These are phyloP conservation scores for Conopomorpha cramerella DNA, from an alignment of 1,140 invertebrate genomes.

Conservation along the genomic window DNA sequence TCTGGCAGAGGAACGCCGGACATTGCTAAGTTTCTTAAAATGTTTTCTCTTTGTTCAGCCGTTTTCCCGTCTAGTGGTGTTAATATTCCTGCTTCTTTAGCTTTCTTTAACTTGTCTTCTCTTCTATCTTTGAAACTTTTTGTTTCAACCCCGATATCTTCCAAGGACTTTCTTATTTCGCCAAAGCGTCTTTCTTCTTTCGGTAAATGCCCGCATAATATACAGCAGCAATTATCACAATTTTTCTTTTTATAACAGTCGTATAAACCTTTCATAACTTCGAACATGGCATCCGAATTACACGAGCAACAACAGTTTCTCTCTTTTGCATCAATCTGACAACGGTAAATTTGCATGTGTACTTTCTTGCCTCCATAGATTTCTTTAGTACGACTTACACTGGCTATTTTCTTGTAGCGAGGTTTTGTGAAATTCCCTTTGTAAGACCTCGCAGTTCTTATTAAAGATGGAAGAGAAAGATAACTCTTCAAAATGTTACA, in stretches of 20 bases:
- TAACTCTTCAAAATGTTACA: no score
- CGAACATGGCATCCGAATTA: neutral
- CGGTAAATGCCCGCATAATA: neutral
- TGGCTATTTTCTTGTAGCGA: no score
- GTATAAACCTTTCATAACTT: neutral
- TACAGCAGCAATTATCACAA: neutral
- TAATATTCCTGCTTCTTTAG: neutral
- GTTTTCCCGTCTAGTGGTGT: no score
- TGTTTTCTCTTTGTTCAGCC: neutral
- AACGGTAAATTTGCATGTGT: neutral
- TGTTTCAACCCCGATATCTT: slow-evolving; percentile 7
- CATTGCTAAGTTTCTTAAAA: neutral
- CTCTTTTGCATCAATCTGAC: neutral
- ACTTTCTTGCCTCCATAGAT: no score
- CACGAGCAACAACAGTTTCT: neutral
- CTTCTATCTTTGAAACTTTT: slow-evolving; percentile 5
- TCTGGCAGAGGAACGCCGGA: neutral
- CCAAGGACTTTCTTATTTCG: slow-evolving; percentile 17
- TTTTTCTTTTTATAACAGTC: neutral
- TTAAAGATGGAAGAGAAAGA: no score
- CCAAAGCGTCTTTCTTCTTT: slow-evolving; percentile 9
- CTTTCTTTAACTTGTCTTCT: neutral
- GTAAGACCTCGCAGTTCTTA: no score
- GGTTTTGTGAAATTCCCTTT: no score
- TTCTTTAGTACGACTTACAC: no score